Base-by-base conservation (phyloP, 2,888 invertebrate genomes). In the Tolmerus cingulatus region DNA sequence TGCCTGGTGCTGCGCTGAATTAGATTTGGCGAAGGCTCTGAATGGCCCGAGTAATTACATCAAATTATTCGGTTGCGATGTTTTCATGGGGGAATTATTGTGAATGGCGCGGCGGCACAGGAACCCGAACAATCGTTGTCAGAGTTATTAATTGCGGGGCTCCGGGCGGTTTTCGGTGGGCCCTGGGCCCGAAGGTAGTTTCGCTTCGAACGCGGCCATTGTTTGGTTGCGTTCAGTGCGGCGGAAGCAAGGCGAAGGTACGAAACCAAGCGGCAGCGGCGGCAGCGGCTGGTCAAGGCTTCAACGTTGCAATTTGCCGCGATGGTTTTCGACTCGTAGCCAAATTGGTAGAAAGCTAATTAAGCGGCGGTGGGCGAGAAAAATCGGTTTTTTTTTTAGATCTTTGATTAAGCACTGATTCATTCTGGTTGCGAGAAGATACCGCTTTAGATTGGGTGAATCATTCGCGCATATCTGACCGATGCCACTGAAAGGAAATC, bases 61-160 rank as follows among this genome's bases (percentile, higher is more conserved):
- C 84, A 84, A 84, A 84, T 84, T 84, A 84, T 84, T 84, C 84
- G 84, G 86, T 76, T 86, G 74, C 46, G 76, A 46, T 51, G 74
- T 76, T 76, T 86, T 76, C 76, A 76, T 74, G 43, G 51, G 51
- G 34, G 43, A 77, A 51, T 76, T 43, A 85, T 85, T 85, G 27
- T 27, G 81, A 81, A 74, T 40, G 84, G 57, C 43, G 9, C 43
- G 14, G 43, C 34, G 84, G 74, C 66, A 84, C 74, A 84, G 74
- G 74, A 51, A 51, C 76, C 46, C 46, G 76, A 43, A 76, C 86
- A 86, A 76, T 86, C 74, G 86, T 34, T 86, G 86, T 76, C 86
- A 86, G 86, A 66, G 40, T 66, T 66, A 84, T 84, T 84, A 84
- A 84, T 84, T 84, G 23, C 23, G 30, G 81, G 30, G 81, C 81